These are phyloP conservation scores for Euphonia xanthogaster DNA, from an alignment of 2,797 vertebrate genomes.

Conservation along the genomic window DNA sequence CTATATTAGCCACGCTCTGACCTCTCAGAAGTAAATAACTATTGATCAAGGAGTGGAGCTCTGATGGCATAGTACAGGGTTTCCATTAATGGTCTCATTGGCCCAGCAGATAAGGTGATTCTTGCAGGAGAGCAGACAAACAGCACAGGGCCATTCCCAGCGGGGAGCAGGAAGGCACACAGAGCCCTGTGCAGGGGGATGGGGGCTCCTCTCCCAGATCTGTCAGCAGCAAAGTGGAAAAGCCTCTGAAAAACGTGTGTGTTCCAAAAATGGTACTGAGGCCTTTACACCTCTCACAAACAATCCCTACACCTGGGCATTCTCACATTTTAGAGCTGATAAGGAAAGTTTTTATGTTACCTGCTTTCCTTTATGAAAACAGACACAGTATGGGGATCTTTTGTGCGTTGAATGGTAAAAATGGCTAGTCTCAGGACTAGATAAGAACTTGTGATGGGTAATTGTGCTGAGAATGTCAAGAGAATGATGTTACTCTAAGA, in stretches of 20 bases:
- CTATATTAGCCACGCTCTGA: constrained; percentile 79
- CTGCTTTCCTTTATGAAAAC: background rate
- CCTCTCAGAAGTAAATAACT: constrained; percentile 82
- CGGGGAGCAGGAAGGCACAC: background rate
- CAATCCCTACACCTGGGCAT: background rate
- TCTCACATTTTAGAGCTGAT: background rate
- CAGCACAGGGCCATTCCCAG: background rate
- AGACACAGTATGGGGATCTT: background rate
- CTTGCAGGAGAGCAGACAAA: constrained; percentile 33
- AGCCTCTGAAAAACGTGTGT: background rate
- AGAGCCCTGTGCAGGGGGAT: background rate
- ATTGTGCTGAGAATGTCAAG: background rate
- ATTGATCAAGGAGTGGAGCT: constrained; percentile 79
- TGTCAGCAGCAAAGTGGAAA: constrained; percentile 4
- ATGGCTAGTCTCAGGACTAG: background rate
- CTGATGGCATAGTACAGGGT: constrained; percentile 60
- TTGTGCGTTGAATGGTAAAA: background rate
- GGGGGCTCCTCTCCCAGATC: background rate
- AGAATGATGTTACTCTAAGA: background rate
- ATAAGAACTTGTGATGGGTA: background rate
- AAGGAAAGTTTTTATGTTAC: background rate
- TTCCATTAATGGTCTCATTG: constrained; percentile 77
- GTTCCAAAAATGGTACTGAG: background rate
- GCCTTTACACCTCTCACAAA: background rate
- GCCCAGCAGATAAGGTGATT: constrained; percentile 67